Base-by-base conservation (phyloP, 1,140 invertebrate genomes). In the Drosophila grimshawi region DNA sequence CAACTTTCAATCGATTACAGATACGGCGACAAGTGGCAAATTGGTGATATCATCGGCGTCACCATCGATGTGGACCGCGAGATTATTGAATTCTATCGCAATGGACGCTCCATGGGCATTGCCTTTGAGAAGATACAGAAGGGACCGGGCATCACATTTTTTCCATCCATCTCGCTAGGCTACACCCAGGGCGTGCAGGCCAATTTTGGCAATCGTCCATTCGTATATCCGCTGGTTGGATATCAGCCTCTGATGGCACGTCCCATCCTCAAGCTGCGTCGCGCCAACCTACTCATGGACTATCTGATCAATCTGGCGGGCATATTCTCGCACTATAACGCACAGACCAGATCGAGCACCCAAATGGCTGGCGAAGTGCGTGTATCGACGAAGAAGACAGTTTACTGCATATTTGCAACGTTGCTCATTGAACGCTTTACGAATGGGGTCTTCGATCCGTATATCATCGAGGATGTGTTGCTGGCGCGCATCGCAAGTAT, bases 21-120 rank as follows among this genome's bases (percentile, higher is more conserved):
- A 56, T 98, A 97, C 90, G 97, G 97, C 7, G 95, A 96, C 78
- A 93, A 94, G 10, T 97, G 96, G 96, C 92, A 96, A 61, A 94
- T 95, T 48, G 97, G 97, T 5, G 97, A 98, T 93, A 95, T 97
- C 10, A 97, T 97, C 68, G 96, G 95, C 1, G 96, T 96, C 85
- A 95, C 95, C 49, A 93, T 97, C 27, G 96, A 98, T 91, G 93
- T 97, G 86, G 96, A 97, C 72, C 93, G 94, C 19, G 95, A 95
- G 37, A 93, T 90, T 0, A 90, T 95, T 57, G 93, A 94, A 75
- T 95, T 94, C 80, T 95, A 93, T 90, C 96, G 97, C 74, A 98
- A 98, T 93, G 97, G 97, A 2, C 93, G 94, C 41, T 93, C 93
- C 2, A 91, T 97, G 77, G 97, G 97, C 4, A 92, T 94, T 53